phyloP scores from a whole-genome alignment of 2,797 vertebrate species.

The Darevskia mixta region DNA sequence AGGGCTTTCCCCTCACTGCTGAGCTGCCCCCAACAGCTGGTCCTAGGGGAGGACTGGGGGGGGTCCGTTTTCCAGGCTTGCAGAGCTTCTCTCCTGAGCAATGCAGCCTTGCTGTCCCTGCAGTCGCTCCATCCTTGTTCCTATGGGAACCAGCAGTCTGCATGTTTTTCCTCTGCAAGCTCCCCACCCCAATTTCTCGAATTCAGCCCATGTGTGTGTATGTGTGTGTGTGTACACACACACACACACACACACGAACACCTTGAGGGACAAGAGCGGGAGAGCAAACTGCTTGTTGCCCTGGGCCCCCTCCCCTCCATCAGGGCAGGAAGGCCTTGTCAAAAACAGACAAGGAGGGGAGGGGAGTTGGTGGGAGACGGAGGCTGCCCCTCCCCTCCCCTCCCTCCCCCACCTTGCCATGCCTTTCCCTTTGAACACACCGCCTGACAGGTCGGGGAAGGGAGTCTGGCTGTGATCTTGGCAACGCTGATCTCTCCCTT shows the following conservation, averaged over 20 bases:
- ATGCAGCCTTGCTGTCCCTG: background rate
- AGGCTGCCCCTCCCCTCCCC: no score
- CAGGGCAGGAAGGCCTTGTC: background rate
- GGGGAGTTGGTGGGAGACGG: background rate
- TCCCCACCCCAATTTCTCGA: background rate
- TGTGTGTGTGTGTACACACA: no score
- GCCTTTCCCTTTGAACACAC: background rate
- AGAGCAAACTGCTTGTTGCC: background rate
- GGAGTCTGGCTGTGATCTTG: background rate
- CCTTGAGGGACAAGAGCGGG: no score
- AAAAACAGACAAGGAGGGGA: no score
- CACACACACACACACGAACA: no score
- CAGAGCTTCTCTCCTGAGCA: background rate
- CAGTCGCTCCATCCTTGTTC: background rate
- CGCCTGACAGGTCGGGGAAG: background rate
- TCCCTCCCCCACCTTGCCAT: background rate
- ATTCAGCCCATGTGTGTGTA: background rate
- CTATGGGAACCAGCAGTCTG: background rate
- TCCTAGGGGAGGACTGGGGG: background rate
- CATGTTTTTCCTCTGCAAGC: fast-evolving
- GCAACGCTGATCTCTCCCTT: background rate
- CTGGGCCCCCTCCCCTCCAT: no score
- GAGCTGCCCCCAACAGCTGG: background rate
- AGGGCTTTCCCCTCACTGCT: background rate
- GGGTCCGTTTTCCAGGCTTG: background rate